Percentiles rank a stretch among this genome's conserved stretches.
These are phyloP conservation scores for Cheilosia scutellata DNA, from an alignment of 2,888 invertebrate species.

Conservation along the genomic window DNA sequence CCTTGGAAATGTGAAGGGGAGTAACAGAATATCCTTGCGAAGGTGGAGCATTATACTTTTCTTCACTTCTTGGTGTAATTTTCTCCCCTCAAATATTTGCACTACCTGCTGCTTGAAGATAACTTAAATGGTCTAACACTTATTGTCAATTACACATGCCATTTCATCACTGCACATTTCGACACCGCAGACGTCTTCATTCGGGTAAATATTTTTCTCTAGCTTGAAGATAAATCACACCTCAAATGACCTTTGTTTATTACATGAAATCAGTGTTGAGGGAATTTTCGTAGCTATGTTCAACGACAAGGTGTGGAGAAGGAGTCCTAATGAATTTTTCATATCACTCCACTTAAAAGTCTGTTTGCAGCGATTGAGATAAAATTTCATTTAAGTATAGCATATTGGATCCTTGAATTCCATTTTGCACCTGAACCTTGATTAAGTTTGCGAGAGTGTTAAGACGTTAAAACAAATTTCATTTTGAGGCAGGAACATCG, in stretches of 20 bases:
- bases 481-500: too few relatives aligned
- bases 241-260: slow-evolving; percentile 33
- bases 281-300: background rate
- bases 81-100: slow-evolving; percentile 12
- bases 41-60: slow-evolving; percentile 12
- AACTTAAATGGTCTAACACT: slow-evolving; percentile 41
- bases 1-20: slow-evolving; percentile 34
- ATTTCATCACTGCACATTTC: slow-evolving; percentile 30
- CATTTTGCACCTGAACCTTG: too few relatives aligned
- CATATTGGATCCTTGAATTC: too few relatives aligned
- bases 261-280: slow-evolving; percentile 1
- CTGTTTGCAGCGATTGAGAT: too few relatives aligned
- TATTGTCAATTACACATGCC: slow-evolving; percentile 54
- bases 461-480: too few relatives aligned
- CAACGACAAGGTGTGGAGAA: background rate
- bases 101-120: slow-evolving; percentile 27
- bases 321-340: background rate
- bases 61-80: background rate
- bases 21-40: slow-evolving; percentile 22
- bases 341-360: too few relatives aligned
- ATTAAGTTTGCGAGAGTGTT: too few relatives aligned
- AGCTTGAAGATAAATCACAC: slow-evolving; percentile 21
- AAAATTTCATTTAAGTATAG: too few relatives aligned
- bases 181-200: background rate
- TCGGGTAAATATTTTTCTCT: background rate